Base-by-base conservation (phyloP, 2,113 vertebrate species). In the Tragelaphus strepsiceros region DNA sequence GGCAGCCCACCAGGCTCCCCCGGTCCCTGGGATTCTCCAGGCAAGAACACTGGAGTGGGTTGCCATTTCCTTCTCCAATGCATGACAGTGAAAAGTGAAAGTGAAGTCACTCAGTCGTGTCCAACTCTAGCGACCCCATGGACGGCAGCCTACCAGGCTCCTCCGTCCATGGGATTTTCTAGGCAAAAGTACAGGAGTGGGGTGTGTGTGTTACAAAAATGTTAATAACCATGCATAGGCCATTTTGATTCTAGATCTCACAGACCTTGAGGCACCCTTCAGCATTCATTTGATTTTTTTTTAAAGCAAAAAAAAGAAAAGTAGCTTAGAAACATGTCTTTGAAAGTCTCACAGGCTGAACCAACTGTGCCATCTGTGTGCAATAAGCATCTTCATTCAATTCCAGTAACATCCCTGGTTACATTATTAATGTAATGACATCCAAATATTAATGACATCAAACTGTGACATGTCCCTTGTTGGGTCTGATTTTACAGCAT, bases 381-480 rank as follows among this genome's bases (percentile, higher is more conserved):
- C 8, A 56, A 6, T 35, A 22, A 92, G 80, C 82, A 67, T 94
- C 74, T 96, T 88, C 35, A 22, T 49, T 74, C 91, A 90, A 83
- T 92, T 93, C 77, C 81, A 92, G 80, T 13, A 83, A 15, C 91
- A 74, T 82, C 56, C 81, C 80, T 94, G 17, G 82, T 91, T 96
- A 82, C 71, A 77, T 97, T 97, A 22, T 71, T 39, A 71, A 71
- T 71, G 67, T 71, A 39, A 39, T 71, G n/a, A 71, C 96, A 84
- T 91, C 95, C 56, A 46, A 90, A 88, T 96, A 97, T 96, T 87
- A 97, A 98, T 96, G 96, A 54, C 67, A 91, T 96, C 59, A 97
- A 97, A 96, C 59, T 58, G 83, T 92, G 74, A 96, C 85, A 90
- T n/a, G 30, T 35, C 67, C 35, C 53, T 96, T 96, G 49, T 56